Evolutionary conservation across 2,797 vertebrate genomes (phyloP).

Genomic region (Neomorphus geoffroyi): DNA sequence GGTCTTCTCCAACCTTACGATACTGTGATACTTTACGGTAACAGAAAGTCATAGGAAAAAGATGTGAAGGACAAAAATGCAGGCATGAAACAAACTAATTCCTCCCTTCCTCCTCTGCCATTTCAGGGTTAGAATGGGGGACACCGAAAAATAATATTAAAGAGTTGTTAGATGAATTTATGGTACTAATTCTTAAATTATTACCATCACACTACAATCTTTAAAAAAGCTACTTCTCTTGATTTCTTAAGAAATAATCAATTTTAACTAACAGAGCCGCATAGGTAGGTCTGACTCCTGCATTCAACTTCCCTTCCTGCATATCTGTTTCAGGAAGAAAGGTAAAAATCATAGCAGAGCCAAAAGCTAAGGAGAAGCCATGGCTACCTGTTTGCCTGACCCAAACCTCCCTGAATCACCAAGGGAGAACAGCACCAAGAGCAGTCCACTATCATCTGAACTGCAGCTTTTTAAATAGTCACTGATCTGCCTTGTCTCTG

Average conservation of each 20-base stretch:
- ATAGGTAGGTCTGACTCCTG: background rate
- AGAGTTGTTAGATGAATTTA: background rate
- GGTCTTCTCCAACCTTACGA: too few species aligned
- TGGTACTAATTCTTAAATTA: background rate
- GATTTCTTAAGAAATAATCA: background rate
- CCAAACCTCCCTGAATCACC: background rate
- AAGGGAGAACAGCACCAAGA: background rate
- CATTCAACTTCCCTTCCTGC: background rate
- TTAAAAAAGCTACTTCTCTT: background rate
- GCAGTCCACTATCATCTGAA: background rate
- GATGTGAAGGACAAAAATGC: background rate
- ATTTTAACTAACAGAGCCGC: background rate
- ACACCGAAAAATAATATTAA: background rate
- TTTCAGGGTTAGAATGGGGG: background rate
- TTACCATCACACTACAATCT: background rate
- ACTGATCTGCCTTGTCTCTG: background rate
- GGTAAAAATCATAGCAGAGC: background rate
- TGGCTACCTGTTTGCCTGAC: background rate
- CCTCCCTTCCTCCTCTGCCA: background rate
- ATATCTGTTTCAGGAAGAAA: background rate
- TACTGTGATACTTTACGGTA: background rate
- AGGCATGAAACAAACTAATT: background rate
- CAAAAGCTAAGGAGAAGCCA: background rate
- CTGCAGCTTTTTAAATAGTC: background rate
- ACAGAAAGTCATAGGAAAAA: background rate